phyloP scores from a whole-genome alignment of 2,797 vertebrate genomes.

The Erithacus rubecula region DNA sequence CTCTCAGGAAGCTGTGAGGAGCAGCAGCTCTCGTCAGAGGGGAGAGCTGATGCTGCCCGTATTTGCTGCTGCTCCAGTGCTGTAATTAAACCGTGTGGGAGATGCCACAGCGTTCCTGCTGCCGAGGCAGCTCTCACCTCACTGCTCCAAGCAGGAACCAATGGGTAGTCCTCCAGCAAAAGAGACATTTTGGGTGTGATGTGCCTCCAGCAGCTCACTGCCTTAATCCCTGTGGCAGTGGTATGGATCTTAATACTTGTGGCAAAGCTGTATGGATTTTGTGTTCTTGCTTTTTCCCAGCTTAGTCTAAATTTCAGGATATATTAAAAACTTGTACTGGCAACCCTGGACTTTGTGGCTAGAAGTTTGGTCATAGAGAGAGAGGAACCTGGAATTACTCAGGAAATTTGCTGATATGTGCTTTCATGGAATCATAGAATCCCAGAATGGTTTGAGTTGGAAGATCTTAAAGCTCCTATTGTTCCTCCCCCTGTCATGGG shows the following conservation, averaged over 20 bases:
- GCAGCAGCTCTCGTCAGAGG: neutral
- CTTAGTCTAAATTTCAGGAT: neutral
- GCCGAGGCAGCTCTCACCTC: neutral
- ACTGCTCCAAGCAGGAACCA: neutral
- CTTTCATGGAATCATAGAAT: neutral
- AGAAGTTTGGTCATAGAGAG: neutral
- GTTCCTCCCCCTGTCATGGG: fast-evolving
- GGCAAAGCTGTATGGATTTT: neutral
- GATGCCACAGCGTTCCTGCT: neutral
- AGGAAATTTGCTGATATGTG: neutral
- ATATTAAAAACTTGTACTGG: neutral
- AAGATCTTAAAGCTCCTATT: neutral
- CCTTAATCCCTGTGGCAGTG: neutral
- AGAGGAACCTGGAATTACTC: neutral
- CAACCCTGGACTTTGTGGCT: neutral
- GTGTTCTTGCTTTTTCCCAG: neutral
- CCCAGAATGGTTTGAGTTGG: neutral
- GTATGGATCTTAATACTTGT: neutral
- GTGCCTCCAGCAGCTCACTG: fast-evolving
- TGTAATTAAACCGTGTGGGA: neutral
- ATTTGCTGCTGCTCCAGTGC: neutral
- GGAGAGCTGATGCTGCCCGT: neutral
- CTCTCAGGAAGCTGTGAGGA: slow-evolving; percentile 24
- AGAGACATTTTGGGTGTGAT: neutral
- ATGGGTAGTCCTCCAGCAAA: neutral